Percentiles rank a stretch among this genome's conserved stretches.
These are phyloP conservation scores for Popillia japonica DNA, from an alignment of 1,140 invertebrate species.

Conservation along the genomic window DNA sequence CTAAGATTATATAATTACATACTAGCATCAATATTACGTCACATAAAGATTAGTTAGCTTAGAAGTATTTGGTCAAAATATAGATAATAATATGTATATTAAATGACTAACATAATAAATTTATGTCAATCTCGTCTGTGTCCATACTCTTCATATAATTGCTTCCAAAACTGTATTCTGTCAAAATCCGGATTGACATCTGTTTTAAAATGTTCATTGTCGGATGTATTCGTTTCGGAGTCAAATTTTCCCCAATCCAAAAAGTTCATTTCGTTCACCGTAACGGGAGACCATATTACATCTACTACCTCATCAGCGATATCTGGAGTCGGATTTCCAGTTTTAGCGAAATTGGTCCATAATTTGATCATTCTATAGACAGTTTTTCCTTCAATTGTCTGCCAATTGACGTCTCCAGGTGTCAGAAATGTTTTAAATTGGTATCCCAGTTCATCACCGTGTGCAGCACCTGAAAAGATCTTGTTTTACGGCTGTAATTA, in stretches of 20 bases:
- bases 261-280: conserved; percentile 61
- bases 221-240: not conserved
- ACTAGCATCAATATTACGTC: too few species aligned
- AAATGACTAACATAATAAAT: too few species aligned
- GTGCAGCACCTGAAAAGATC: conserved; percentile 62
- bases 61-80: too few species aligned
- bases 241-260: conserved; percentile 61
- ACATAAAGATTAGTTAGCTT: too few species aligned
- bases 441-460: conserved; percentile 72
- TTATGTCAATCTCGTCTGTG: conserved; percentile 19
- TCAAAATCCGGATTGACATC: conserved; percentile 56
- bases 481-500: too few species aligned
- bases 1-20: too few species aligned
- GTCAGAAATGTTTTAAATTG: conserved; percentile 65
- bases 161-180: conserved; percentile 59
- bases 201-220: conserved; percentile 46
- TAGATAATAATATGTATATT: too few species aligned
- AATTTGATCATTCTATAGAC: conserved; percentile 65
- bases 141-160: conserved; percentile 42
- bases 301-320: conserved; percentile 47
- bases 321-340: conserved; percentile 58
- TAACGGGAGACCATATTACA: conserved; percentile 63
- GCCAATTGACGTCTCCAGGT: conserved; percentile 54
- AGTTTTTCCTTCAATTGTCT: conserved; percentile 53
- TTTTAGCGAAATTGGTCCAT: conserved; percentile 66